A percentile compares a stretch with the other conserved stretches of the same genome.
phyloP scores from a whole-genome alignment of 2,888 invertebrate species.

The Amitus sp. region DNA sequence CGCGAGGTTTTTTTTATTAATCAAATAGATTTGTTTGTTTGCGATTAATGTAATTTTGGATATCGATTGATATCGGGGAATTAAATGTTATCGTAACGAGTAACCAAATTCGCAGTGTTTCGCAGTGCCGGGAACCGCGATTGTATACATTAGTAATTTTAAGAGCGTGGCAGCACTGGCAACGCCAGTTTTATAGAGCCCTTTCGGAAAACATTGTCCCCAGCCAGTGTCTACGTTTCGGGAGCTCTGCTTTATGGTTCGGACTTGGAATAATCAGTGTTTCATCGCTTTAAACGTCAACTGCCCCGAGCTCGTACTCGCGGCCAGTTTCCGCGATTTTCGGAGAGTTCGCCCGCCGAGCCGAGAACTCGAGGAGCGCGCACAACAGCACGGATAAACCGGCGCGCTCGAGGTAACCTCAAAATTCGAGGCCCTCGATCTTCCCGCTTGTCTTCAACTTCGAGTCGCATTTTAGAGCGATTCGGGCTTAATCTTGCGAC shows the following conservation, averaged over 20 bases:
- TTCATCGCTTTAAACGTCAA: slow-evolving; percentile 28
- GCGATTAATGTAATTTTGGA: too few species aligned
- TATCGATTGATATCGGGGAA: too few species aligned
- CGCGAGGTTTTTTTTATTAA: too few species aligned
- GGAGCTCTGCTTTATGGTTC: slow-evolving; percentile 47
- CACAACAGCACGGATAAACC: slow-evolving; percentile 54
- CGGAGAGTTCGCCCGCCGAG: slow-evolving; percentile 20
- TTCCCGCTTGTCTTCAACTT: too few species aligned
- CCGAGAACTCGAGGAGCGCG: slow-evolving; percentile 14
- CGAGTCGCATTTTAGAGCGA: too few species aligned
- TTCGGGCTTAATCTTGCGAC: too few species aligned
- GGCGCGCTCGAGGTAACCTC: slow-evolving; percentile 64
- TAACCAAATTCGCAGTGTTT: too few species aligned
- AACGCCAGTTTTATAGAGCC: slow-evolving; percentile 53
- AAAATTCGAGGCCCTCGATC: slow-evolving; percentile 38
- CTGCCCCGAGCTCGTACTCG: slow-evolving; percentile 11
- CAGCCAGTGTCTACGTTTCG: slow-evolving; percentile 57
- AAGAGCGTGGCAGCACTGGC: slow-evolving; percentile 32
- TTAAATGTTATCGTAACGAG: too few species aligned
- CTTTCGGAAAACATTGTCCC: slow-evolving; percentile 62
- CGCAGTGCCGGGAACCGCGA: slow-evolving; percentile 31
- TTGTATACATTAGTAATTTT: slow-evolving; percentile 13
- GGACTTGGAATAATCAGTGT: slow-evolving; percentile 37
- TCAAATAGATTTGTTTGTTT: too few species aligned
- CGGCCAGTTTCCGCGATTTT: slow-evolving; percentile 5